phyloP scores from a whole-genome alignment of 2,888 invertebrate species.

The Agrochola litura region DNA sequence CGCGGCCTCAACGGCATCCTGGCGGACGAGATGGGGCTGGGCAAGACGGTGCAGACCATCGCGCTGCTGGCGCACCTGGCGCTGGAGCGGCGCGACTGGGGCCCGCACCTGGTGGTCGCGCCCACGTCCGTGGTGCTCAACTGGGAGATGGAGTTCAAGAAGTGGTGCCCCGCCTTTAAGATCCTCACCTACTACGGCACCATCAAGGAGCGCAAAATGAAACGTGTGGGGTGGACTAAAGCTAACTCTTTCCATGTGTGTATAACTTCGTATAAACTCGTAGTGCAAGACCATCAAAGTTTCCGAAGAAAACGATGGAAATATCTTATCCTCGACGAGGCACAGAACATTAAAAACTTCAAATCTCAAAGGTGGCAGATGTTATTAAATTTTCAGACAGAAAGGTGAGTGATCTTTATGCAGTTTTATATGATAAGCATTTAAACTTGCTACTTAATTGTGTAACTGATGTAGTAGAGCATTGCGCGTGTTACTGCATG shows the following conservation, averaged over 20 bases:
- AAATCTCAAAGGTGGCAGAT: conserved; percentile 99
- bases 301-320: conserved; percentile 99
- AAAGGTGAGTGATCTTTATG: conserved; percentile 91
- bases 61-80: conserved; percentile 98
- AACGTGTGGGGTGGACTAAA: conserved; percentile 99
- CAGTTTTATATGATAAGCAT: neutral
- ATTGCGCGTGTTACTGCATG: neutral
- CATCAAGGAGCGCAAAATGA: conserved; percentile 98
- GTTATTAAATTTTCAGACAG: conserved; percentile 97
- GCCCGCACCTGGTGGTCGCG: conserved; percentile 99
- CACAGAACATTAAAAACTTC: conserved; percentile 99
- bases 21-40: conserved; percentile 99
- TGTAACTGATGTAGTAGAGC: no score
- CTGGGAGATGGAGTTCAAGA: conserved; percentile 99
- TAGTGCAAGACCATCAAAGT: conserved; percentile 99
- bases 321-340: conserved; percentile 99
- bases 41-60: conserved; percentile 99
- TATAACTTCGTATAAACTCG: conserved; percentile 99
- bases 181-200: conserved; percentile 99
- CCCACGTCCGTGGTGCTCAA: conserved; percentile 99
- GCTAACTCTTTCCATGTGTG: conserved; percentile 99
- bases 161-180: conserved; percentile 99
- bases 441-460: neutral
- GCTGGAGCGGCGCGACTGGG: conserved; percentile 98
- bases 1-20: conserved; percentile 98